These are phyloP conservation scores for Brachypteracias leptosomus DNA, from an alignment of 2,113 vertebrate species.

Conservation along the genomic window DNA sequence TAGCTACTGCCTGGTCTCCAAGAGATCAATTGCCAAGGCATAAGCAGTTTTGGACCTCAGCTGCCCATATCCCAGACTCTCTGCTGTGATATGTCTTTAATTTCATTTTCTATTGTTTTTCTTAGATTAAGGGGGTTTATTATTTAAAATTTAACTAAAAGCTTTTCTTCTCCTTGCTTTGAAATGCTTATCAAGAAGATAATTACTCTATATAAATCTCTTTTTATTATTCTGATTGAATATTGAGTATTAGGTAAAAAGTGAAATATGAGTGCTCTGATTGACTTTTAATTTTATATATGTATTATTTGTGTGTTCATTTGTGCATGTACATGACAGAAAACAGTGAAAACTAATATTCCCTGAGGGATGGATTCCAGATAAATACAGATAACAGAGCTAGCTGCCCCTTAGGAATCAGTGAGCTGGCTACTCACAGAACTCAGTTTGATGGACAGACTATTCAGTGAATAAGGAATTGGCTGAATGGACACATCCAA, in stretches of 20 bases:
- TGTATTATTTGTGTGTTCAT: background rate
- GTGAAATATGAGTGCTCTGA: background rate
- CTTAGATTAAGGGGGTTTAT: background rate
- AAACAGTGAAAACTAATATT: background rate
- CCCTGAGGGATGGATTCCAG: background rate
- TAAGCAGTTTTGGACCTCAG: background rate
- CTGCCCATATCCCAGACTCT: background rate
- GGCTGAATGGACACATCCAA: background rate
- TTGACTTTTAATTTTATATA: background rate
- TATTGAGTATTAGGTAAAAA: background rate
- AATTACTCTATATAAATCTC: background rate
- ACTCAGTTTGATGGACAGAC: background rate
- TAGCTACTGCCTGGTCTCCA: background rate
- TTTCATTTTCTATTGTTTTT: background rate
- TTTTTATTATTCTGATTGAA: background rate
- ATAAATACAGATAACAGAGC: background rate
- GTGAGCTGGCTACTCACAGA: background rate
- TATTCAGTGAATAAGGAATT: background rate
- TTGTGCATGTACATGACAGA: background rate
- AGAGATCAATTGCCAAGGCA: background rate
- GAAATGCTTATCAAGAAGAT: background rate
- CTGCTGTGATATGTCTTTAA: background rate
- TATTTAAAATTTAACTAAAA: background rate
- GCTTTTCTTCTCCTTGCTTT: background rate
- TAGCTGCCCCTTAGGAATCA: background rate